Evolutionary conservation across 2,113 vertebrate genomes (phyloP).

Genomic region (Gnathonemus echidnorhynchus): DNA sequence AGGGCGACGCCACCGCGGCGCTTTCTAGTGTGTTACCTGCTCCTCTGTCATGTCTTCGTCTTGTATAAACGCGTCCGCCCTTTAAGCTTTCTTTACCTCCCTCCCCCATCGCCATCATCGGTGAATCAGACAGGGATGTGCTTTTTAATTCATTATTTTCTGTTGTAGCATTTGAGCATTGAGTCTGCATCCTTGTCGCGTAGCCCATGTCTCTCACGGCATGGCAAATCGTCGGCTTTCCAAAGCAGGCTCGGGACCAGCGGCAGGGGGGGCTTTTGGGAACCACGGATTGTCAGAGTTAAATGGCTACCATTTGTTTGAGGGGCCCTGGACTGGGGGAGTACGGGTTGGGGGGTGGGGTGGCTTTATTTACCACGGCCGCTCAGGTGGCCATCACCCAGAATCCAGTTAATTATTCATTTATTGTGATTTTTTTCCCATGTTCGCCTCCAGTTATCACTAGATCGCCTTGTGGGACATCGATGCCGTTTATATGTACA

Average conservation of each 20-base stretch:
- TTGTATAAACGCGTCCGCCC: background rate
- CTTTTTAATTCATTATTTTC: background rate
- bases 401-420: background rate
- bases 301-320: conserved; percentile 18
- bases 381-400: background rate
- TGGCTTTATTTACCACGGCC: background rate
- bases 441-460: background rate
- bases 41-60: background rate
- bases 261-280: background rate
- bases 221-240: background rate
- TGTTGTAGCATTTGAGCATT: background rate
- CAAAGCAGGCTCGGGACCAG: background rate
- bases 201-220: background rate
- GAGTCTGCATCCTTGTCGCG: background rate
- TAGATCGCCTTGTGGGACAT: background rate
- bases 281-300: background rate
- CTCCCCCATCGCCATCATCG: background rate
- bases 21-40: background rate
- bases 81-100: background rate
- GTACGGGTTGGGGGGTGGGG: background rate
- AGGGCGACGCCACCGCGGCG: background rate
- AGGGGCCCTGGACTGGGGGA: background rate
- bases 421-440: background rate
- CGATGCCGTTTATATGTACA: background rate
- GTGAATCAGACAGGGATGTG: background rate